These are phyloP conservation scores for Sinocyclocheilus rhinocerous DNA, from an alignment of 2,113 vertebrate genomes.

Conservation along the genomic window DNA sequence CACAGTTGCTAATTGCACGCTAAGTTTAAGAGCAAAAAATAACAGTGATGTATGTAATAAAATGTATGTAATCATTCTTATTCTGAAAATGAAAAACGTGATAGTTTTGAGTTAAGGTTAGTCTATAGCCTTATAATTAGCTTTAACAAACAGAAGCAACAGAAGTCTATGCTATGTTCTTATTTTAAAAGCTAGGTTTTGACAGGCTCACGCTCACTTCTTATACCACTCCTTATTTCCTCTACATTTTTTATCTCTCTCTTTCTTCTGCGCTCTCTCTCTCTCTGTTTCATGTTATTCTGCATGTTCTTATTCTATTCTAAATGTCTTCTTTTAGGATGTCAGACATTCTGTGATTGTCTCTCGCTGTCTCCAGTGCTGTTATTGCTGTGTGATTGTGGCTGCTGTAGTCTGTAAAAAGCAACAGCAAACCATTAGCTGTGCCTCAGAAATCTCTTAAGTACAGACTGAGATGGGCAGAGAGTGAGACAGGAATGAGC, in stretches of 20 bases:
- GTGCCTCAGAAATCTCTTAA: constrained; percentile 12
- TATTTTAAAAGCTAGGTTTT: background rate
- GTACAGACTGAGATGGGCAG: constrained; percentile 16
- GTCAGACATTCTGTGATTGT: constrained; percentile 14
- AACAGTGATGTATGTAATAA: no score
- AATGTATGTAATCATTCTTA: no score
- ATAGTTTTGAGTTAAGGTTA: background rate
- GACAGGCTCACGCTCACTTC: background rate
- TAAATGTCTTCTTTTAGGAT: background rate
- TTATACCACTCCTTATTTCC: background rate
- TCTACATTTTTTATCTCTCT: background rate
- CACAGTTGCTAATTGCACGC: no score
- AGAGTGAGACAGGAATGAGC: background rate
- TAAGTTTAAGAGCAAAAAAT: no score
- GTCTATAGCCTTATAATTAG: background rate
- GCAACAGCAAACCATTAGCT: constrained; percentile 35
- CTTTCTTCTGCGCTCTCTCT: background rate
- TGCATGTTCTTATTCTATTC: background rate
- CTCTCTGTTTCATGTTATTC: background rate
- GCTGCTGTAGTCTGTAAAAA: constrained; percentile 39
- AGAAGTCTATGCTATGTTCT: background rate
- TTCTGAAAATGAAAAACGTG: background rate
- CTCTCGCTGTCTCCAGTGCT: constrained; percentile 17
- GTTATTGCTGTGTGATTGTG: constrained; percentile 43
- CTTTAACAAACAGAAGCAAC: background rate